A percentile compares a stretch with the other conserved stretches of the same genome.
These are phyloP conservation scores for Sceloporus tristichus DNA, from an alignment of 2,113 vertebrate genomes.

Conservation along the genomic window DNA sequence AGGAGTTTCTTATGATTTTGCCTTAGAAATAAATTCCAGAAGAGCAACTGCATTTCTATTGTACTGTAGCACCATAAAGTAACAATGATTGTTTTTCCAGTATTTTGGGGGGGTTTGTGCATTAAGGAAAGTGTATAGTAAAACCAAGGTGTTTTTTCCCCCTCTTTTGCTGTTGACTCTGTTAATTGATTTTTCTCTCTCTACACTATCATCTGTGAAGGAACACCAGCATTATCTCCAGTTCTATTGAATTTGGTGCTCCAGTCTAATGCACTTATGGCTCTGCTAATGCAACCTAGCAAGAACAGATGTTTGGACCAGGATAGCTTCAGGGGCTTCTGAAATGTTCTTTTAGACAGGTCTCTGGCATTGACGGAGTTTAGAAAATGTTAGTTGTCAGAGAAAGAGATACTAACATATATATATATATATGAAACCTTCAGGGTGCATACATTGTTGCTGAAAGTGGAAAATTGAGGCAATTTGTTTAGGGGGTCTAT, in stretches of 20 bases:
- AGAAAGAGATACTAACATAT: no score
- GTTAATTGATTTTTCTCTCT: not conserved
- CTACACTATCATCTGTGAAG: not conserved
- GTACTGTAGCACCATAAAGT: no score
- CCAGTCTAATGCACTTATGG: conserved; percentile 18
- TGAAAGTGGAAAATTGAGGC: no score
- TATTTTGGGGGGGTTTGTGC: not conserved
- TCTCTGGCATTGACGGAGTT: not conserved
- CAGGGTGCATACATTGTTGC: no score
- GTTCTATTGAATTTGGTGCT: not conserved
- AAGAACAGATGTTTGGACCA: conserved; percentile 6
- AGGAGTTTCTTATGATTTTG: no score
- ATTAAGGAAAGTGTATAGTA: not conserved
- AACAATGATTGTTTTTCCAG: not conserved
- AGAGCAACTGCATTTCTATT: no score
- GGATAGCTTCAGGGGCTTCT: not conserved
- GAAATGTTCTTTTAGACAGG: conserved; percentile 10
- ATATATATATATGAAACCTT: no score
- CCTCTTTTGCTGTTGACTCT: not conserved
- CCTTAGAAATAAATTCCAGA: no score
- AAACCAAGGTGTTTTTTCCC: not conserved
- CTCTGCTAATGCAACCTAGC: not conserved
- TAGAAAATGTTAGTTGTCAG: not conserved
- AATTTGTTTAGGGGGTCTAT: no score
- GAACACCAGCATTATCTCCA: not conserved